Conservation (phyloP, 1,140 invertebrate genomes). For the Cydia pomonella region DNA sequence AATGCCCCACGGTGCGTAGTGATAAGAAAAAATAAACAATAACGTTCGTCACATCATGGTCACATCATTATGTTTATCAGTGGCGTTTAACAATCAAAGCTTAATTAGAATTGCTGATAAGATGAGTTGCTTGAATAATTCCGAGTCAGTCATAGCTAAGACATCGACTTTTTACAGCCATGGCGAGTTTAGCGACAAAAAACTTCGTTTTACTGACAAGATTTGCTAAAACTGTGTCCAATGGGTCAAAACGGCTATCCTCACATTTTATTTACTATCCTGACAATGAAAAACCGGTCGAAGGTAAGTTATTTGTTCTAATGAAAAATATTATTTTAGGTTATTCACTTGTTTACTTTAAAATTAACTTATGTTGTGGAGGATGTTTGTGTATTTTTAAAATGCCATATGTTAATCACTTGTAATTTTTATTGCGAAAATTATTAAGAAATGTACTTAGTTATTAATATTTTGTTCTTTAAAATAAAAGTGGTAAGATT, state of each 20-base stretch:
- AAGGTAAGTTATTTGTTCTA: slow-evolving; percentile 52
- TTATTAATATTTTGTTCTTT: too few relatives aligned
- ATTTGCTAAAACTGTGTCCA: slow-evolving; percentile 61
- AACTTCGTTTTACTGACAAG: slow-evolving; percentile 50
- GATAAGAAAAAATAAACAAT: slow-evolving; percentile 32
- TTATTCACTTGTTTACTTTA: slow-evolving; percentile 21
- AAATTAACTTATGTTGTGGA: background rate
- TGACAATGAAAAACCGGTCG: slow-evolving; percentile 65
- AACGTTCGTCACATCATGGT: slow-evolving; percentile 27
- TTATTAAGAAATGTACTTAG: too few relatives aligned
- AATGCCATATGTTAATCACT: too few relatives aligned
- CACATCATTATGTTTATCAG: slow-evolving; percentile 37
- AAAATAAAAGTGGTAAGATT: too few relatives aligned
- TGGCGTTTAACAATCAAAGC: slow-evolving; percentile 42
- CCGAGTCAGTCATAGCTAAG: slow-evolving; percentile 25
- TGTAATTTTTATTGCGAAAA: too few relatives aligned
- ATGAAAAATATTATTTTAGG: slow-evolving; percentile 14
- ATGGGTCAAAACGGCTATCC: slow-evolving; percentile 60
- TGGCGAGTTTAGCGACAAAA: slow-evolving; percentile 56
- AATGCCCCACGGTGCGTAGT: slow-evolving; percentile 14
- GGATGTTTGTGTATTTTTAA: background rate
- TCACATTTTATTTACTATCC: slow-evolving; percentile 73
- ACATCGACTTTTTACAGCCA: slow-evolving; percentile 42
- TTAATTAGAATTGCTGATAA: slow-evolving; percentile 75
- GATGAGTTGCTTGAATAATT: slow-evolving; percentile 64